Base-by-base conservation (phyloP, 2,113 vertebrate species). In the Bufo gargarizans region DNA sequence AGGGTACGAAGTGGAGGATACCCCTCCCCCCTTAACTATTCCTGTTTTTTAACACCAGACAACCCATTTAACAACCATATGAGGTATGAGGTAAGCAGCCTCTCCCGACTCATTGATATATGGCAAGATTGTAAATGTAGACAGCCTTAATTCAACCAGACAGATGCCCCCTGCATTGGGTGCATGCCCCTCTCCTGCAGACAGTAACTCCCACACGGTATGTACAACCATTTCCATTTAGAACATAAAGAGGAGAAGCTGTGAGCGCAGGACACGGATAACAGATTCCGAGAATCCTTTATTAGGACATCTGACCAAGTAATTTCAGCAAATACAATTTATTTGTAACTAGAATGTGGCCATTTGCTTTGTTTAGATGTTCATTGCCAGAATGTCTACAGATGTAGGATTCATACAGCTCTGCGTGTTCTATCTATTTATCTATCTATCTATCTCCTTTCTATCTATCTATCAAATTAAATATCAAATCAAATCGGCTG, bases 401-500 rank as follows among this genome's bases (percentile, higher is more conserved):
- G 33, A 33, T 65, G 45, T 49, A 19, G 3, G 45, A 53, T 53
- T 9, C 0, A 53, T 53, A 0, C 12, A 58, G 6, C 56, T 58
- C 6, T 58, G 20, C 22, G 10, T 22, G 6, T 61, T 3, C 61
- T 65, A 65, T 65, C 63, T 65, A 65, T 65, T 19, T 65, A 65
- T 65, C 63, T 71, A 71, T 71, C 67, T 71, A 71, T 71, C 67
- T 71, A 71, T 71, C 69, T 71, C 13, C 19, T 33, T 71, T 72
- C 69, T 72, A 72, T 72, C 69, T 72, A 72, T 72, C 69, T 72
- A 72, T 33, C 22, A n/a, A n/a, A n/a, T n/a, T n/a, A n/a, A n/a
- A n/a, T n/a, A n/a, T n/a, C n/a, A n/a, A n/a, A n/a, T n/a, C n/a
- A n/a, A n/a, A n/a, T n/a, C n/a, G n/a, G n/a, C n/a, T n/a, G n/a